These are phyloP conservation scores for Lordiphosa clarofinis DNA, from an alignment of 1,140 invertebrate species.

Conservation along the genomic window DNA sequence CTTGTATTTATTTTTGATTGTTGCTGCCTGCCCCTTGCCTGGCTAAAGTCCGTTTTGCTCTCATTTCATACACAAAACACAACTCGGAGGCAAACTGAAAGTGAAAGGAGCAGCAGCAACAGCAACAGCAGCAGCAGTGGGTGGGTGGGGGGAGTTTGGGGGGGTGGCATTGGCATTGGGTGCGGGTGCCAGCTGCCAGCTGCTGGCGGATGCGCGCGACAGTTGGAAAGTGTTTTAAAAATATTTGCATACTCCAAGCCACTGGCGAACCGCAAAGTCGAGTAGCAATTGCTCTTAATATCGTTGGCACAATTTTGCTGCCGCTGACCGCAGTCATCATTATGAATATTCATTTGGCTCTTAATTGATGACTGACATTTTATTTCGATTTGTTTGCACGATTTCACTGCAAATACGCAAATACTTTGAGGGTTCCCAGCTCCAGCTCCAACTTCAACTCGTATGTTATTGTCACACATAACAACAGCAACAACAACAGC, in stretches of 20 bases:
- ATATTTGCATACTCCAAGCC: constrained; percentile 57
- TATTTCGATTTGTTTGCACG: constrained; percentile 21
- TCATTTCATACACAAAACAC: constrained; percentile 47
- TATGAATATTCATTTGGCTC: constrained; percentile 43
- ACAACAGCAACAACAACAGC: too few species aligned
- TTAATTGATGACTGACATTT: constrained; percentile 41
- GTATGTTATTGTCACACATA: background rate
- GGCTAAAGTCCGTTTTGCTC: constrained; percentile 68
- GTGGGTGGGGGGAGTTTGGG: constrained; percentile 30
- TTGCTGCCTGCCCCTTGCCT: constrained; percentile 24
- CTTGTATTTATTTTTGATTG: constrained; percentile 40
- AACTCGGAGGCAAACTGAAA: constrained; percentile 55
- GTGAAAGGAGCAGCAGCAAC: constrained; percentile 68
- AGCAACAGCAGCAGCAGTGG: constrained; percentile 40
- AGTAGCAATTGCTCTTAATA: constrained; percentile 77
- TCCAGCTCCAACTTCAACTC: background rate
- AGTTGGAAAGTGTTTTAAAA: constrained; percentile 69
- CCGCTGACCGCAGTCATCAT: constrained; percentile 16
- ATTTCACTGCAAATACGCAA: constrained; percentile 21
- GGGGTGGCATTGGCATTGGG: constrained; percentile 40
- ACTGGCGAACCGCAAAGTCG: constrained; percentile 39
- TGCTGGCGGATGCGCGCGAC: constrained; percentile 66
- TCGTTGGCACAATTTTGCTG: constrained; percentile 60
- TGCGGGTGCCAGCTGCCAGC: constrained; percentile 46
- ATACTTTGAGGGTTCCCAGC: too few species aligned